Evolutionary conservation across 2,797 vertebrate species (phyloP).

Genomic region (Spea hammondii): DNA sequence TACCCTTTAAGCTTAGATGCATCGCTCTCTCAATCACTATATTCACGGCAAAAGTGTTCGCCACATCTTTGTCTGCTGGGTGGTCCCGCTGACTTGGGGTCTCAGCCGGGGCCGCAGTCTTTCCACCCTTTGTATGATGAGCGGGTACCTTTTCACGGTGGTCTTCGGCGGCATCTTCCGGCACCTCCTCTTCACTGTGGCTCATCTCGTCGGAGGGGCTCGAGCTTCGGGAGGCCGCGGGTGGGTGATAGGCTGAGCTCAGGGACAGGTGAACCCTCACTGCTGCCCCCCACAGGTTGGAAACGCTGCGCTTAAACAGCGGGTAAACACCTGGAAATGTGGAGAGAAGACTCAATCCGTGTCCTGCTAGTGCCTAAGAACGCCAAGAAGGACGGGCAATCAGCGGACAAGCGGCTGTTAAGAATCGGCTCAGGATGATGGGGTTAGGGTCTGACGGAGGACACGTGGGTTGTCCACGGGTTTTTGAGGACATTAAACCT

Average conservation of each 20-base stretch:
- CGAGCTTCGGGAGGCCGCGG: slow-evolving; percentile 24
- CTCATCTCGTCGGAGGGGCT: slow-evolving; percentile 60
- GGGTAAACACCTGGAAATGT: slow-evolving; percentile 82
- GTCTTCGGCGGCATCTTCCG: slow-evolving; percentile 22
- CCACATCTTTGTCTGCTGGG: slow-evolving; percentile 7
- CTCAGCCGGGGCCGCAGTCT: slow-evolving; percentile 1
- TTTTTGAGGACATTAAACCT: too few relatives aligned
- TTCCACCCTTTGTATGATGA: slow-evolving; percentile 18
- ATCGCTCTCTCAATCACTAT: slow-evolving; percentile 87
- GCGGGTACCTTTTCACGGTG: slow-evolving; percentile 13
- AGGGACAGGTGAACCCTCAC: slow-evolving; percentile 78
- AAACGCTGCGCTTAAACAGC: slow-evolving; percentile 80
- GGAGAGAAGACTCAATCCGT: background rate
- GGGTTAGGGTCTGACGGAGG: too few relatives aligned
- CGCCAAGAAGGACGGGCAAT: too few relatives aligned
- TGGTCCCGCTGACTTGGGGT: slow-evolving; percentile 32
- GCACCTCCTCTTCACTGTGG: slow-evolving; percentile 61
- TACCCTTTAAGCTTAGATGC: slow-evolving; percentile 91
- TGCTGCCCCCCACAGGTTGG: slow-evolving; percentile 83
- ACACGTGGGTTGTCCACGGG: too few relatives aligned
- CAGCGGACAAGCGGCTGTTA: too few relatives aligned
- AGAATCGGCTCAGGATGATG: too few relatives aligned
- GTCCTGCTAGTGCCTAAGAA: too few relatives aligned
- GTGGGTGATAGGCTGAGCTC: slow-evolving; percentile 33
- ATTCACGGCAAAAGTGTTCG: slow-evolving; percentile 76